phyloP scores from a whole-genome alignment of 2,888 invertebrate genomes.

The Ornithoptera alexandrae region DNA sequence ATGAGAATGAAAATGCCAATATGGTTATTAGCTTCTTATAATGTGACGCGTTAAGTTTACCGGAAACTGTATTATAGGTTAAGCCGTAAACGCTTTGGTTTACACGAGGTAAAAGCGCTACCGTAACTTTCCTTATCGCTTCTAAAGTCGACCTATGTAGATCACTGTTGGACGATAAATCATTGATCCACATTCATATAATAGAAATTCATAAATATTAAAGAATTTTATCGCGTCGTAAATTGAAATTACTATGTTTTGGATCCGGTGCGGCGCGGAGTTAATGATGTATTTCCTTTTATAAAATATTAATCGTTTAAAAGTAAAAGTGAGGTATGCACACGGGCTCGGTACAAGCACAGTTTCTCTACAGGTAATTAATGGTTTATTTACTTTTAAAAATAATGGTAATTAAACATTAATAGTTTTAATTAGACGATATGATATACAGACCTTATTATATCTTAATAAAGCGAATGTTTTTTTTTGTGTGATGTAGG shows the following conservation, averaged over 20 bases:
- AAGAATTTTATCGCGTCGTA: neutral
- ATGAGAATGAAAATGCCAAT: too few species aligned
- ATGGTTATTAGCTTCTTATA: too few species aligned
- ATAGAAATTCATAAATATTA: conserved; percentile 1
- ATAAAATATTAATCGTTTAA: conserved; percentile 1
- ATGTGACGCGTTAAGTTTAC: too few species aligned
- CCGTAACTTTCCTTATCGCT: neutral
- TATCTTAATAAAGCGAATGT: neutral
- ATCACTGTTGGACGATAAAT: neutral
- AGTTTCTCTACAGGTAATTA: neutral
- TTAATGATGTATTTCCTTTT: conserved; percentile 1
- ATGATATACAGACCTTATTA: neutral
- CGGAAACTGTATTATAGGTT: neutral
- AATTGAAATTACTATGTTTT: neutral
- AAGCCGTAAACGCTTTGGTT: neutral
- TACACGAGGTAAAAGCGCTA: neutral
- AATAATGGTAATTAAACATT: conserved; percentile 1
- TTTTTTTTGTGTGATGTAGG: too few species aligned
- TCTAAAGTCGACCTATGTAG: neutral
- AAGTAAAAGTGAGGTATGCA: neutral
- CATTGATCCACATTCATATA: neutral
- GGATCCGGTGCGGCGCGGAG: neutral
- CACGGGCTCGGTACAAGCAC: neutral
- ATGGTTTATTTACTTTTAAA: neutral
- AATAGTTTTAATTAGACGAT: neutral